A percentile compares a stretch with the other conserved stretches of the same genome.
Conservation (phyloP, 37 sponge, comb jelly and placozoan species). For the Agelas oroides region DNA sequence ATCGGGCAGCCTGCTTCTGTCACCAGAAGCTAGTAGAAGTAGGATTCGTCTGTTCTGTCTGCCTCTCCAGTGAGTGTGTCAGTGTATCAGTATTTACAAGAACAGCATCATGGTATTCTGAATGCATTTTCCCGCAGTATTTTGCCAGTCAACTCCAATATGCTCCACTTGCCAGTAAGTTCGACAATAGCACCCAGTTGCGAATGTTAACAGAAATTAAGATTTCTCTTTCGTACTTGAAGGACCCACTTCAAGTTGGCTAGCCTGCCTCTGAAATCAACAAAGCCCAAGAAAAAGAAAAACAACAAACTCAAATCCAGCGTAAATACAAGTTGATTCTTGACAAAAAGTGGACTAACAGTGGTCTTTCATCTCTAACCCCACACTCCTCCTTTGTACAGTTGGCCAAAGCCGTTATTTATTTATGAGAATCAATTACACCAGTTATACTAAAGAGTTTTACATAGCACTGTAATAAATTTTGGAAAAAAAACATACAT, state of each 20-base stretch:
- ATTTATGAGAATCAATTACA: too few relatives aligned
- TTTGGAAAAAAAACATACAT: too few relatives aligned
- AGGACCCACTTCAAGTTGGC: constrained; percentile 89
- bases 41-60: constrained; percentile 94
- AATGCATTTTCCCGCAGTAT: constrained; percentile 63
- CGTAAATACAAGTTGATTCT: too few relatives aligned
- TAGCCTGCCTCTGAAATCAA: constrained; percentile 8
- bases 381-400: too few relatives aligned
- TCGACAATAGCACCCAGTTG: background rate
- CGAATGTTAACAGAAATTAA: background rate
- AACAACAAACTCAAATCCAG: constrained; percentile 31
- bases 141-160: constrained; percentile 87
- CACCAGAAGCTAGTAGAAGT: constrained; percentile 84
- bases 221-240: background rate
- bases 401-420: too few relatives aligned
- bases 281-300: constrained; percentile 34
- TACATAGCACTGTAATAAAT: too few relatives aligned
- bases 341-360: too few relatives aligned
- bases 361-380: too few relatives aligned
- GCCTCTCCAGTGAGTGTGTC: constrained; percentile 82
- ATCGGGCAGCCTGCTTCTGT: constrained; percentile 93
- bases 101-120: background rate
- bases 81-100: background rate
- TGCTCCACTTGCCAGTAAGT: constrained; percentile 90
- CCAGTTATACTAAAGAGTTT: too few relatives aligned